Base-by-base conservation (phyloP, 2,888 invertebrate species). In the Eupithecia inturbata region DNA sequence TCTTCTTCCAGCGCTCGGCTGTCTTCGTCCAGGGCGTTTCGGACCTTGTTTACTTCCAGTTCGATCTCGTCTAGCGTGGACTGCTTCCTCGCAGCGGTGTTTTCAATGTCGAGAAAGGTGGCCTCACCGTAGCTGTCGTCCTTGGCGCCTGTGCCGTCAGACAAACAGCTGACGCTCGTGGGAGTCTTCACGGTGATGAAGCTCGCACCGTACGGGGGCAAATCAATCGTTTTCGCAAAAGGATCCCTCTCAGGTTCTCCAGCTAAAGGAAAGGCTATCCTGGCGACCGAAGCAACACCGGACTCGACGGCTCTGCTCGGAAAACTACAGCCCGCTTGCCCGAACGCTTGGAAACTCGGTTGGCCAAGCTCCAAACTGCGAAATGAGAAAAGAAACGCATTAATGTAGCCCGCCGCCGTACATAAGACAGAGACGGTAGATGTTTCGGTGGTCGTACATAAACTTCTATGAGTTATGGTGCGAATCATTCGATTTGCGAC, bases 331-430 rank as follows among this genome's bases (percentile, higher is more conserved):
- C 85, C 90, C 87, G 92, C 92, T 87, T 90, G 87, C 84, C 89
- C 89, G 91, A 91, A 92, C 92, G 93, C 92, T 93, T 92, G 94
- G 87, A 94, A 94, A 92, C 91, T 91, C 90, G 90, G 89, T 95
- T 95, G 95, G 95, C 95, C 91, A 93, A 93, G 91, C 91, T 95
- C 95, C 95, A 95, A 95, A 90, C 95, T 94, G 95, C 90, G 92
- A 95, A 94, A 94, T 93, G 94, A 93, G 94, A 94, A 94, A 94
- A 94, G 92, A 93, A 93, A 93, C 86, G 87, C 84, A 89, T 90
- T 91, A 92, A 92, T 91, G 91, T 91, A 90, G 87, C 90, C 86
- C 91, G 83, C 84, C 84, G 81, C 85, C 87, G 86, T 90, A 91
- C 86, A 92, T 87, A 86, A 90, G 94, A 94, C 84, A 91, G 94